Base-by-base conservation (phyloP, 2,797 vertebrate genomes). In the Pangasius djambal region DNA sequence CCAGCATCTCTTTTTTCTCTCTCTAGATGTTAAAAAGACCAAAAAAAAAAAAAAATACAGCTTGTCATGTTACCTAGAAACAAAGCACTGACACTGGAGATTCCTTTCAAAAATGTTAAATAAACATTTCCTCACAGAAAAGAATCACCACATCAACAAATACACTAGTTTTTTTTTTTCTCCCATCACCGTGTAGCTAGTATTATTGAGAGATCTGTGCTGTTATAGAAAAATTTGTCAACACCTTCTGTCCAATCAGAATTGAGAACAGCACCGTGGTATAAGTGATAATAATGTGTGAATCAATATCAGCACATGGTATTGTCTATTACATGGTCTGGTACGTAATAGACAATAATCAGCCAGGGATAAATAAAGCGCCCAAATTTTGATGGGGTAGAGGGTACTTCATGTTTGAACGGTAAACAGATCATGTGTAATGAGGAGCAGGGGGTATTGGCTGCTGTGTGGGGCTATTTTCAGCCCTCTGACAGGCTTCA, bases 381-480 rank as follows among this genome's bases (percentile, higher is more conserved):
- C 34, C 31, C 50, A 31, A 3, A 8, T 52, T 34, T 52, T 57
- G 7, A 55, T 70, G 31, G 59, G 63, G 61, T 52, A 15, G 10
- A 50, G n/a, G 18, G 37, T 55, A 50, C 31, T 79, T 87, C 18
- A 34, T 59, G 69, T 88, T 81, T 61, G 15, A 61, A 61, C 57
- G 28, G 82, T 65, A 88, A 70, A 75, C 40, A 70, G 55, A 37
- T 82, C n/a, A 0, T 61, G 20, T 88, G 77, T 55, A 50, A 31
- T 40, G 48, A 63, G 50, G 70, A 57, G 6, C 37, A 44, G 15
- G 34, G 67, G 40, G n/a, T 48, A 25, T n/a, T 87, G 8, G 86
- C 63, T 87, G 75, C 61, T 57, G 63, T 6, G 5, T 28, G 20
- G 10, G 61, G 44, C 63, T 88, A 88, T 88, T 88, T 88, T 83